Evolutionary conservation across 1,140 invertebrate species (phyloP).

Genomic region (Drosophila littoralis): DNA sequence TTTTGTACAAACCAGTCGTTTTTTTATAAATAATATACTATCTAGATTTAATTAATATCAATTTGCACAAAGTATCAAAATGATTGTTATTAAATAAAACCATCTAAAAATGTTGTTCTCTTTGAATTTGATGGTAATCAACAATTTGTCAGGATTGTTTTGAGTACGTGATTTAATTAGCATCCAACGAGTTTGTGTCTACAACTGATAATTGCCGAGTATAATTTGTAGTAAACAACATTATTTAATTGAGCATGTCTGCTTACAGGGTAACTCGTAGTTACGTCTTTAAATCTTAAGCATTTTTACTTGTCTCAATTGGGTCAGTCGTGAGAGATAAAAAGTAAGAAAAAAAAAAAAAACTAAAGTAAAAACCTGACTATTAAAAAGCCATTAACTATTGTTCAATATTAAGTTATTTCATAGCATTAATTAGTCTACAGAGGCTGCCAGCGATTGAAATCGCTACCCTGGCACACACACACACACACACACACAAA

Average conservation of each 20-base stretch:
- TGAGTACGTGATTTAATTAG: too few relatives aligned
- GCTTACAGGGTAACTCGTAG: conserved; percentile 11
- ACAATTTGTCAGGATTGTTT: too few relatives aligned
- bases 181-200: too few relatives aligned
- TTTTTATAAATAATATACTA: too few relatives aligned
- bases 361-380: conserved; percentile 51
- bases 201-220: too few relatives aligned
- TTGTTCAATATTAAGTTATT: conserved; percentile 82
- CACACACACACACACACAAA: conserved; percentile 17
- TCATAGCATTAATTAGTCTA: conserved; percentile 69
- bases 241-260: background rate
- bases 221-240: too few relatives aligned
- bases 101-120: too few relatives aligned
- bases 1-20: too few relatives aligned
- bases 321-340: conserved; percentile 58
- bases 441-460: conserved; percentile 65
- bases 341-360: conserved; percentile 19
- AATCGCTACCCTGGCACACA: conserved; percentile 41
- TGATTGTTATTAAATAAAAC: too few relatives aligned
- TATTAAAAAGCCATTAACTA: conserved; percentile 77
- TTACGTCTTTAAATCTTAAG: background rate
- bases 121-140: too few relatives aligned
- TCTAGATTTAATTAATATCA: too few relatives aligned
- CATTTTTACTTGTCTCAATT: conserved; percentile 51
- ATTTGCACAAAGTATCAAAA: too few relatives aligned